These are phyloP conservation scores for Rhabdomys pumilio DNA, from an alignment of 2,797 vertebrate species.

Conservation along the genomic window DNA sequence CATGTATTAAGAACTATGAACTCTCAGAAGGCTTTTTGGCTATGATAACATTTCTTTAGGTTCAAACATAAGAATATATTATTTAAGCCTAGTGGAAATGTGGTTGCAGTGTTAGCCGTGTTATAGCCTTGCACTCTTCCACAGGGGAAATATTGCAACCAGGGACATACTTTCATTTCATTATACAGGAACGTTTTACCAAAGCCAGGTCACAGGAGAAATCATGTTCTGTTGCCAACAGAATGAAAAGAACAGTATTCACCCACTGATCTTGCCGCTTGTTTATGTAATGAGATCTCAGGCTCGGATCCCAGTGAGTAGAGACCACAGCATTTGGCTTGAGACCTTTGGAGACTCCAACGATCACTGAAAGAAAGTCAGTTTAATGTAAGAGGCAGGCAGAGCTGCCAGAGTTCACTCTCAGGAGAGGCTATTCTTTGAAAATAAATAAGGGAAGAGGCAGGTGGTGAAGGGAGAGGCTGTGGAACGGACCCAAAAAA, in stretches of 20 bases:
- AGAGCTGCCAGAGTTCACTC: neutral
- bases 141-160: neutral
- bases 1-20: neutral
- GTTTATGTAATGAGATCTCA: slow-evolving; percentile 54
- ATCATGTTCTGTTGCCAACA: slow-evolving; percentile 40
- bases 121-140: neutral
- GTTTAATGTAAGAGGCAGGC: neutral
- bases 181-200: slow-evolving; percentile 40
- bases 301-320: neutral
- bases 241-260: slow-evolving; percentile 56
- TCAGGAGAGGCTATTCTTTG: slow-evolving; percentile 51
- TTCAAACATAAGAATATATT: neutral
- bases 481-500: neutral
- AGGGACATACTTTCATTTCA: slow-evolving; percentile 52
- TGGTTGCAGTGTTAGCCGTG: neutral
- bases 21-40: neutral
- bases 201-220: slow-evolving; percentile 33
- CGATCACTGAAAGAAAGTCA: neutral
- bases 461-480: slow-evolving; percentile 29
- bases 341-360: neutral
- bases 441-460: slow-evolving; percentile 65
- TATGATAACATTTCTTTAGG: slow-evolving; percentile 23
- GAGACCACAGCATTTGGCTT: neutral
- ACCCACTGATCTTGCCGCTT: neutral
- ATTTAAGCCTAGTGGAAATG: slow-evolving; percentile 7